phyloP scores from a whole-genome alignment of 2,888 invertebrate genomes.

The Coelinius sp. region DNA sequence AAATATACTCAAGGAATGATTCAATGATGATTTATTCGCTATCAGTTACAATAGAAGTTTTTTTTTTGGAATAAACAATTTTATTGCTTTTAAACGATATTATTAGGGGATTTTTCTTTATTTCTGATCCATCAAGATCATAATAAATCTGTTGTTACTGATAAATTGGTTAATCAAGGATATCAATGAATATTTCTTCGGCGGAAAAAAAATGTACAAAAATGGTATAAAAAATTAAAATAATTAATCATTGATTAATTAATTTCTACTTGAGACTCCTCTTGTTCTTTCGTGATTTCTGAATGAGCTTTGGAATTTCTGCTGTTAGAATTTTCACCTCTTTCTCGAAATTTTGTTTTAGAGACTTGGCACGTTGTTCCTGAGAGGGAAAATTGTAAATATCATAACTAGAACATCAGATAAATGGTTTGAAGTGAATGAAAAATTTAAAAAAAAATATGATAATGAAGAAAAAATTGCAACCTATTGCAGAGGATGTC shows the following conservation, averaged over 20 bases:
- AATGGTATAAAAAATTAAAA: not conserved
- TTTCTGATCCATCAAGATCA: not conserved
- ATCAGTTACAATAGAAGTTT: not conserved
- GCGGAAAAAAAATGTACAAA: not conserved
- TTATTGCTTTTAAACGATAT: too few species aligned
- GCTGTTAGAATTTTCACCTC: not conserved
- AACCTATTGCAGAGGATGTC: not conserved
- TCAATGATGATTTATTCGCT: not conserved
- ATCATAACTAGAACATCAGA: not conserved
- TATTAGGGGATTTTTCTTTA: too few species aligned
- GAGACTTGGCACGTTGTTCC: not conserved
- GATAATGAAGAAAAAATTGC: not conserved
- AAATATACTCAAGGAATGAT: not conserved
- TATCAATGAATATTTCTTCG: not conserved
- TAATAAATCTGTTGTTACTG: not conserved
- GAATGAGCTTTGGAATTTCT: conserved; percentile 23
- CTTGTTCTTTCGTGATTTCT: conserved; percentile 15
- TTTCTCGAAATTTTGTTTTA: not conserved
- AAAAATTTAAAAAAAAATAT: not conserved
- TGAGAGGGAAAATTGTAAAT: not conserved
- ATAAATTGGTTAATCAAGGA: not conserved
- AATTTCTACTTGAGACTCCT: not conserved
- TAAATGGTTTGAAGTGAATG: not conserved
- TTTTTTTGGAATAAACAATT: not conserved
- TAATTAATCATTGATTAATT: conserved; percentile 1